Evolutionary conservation across 2,888 invertebrate species (phyloP).

Genomic region (Aelia acuminata): DNA sequence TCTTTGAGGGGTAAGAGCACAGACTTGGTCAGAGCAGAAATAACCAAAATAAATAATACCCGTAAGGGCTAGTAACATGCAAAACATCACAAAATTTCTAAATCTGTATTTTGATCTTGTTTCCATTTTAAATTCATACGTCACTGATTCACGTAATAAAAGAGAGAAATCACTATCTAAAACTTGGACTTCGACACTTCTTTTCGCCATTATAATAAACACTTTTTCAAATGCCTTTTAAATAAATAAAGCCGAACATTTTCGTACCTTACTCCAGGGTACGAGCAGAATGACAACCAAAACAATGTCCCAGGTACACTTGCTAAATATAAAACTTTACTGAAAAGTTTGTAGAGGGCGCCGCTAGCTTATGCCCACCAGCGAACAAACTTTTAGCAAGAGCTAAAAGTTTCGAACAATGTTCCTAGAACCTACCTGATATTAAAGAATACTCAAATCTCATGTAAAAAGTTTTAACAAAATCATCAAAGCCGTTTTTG

Average conservation of each 20-base stretch:
- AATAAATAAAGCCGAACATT: conserved; percentile 36
- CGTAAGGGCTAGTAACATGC: conserved; percentile 85
- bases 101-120: conserved; percentile 78
- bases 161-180: conserved; percentile 84
- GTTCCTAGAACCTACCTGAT: no score
- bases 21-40: conserved; percentile 89
- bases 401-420: not conserved
- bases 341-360: conserved; percentile 37
- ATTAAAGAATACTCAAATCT: no score
- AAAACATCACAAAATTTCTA: conserved; percentile 85
- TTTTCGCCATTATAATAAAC: conserved; percentile 69
- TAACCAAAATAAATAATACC: conserved; percentile 92
- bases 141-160: conserved; percentile 80
- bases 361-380: not conserved
- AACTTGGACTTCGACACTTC: conserved; percentile 87
- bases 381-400: not conserved
- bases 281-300: not conserved
- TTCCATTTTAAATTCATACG: conserved; percentile 89
- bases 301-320: not conserved
- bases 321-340: not conserved
- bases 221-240: conserved; percentile 41
- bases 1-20: conserved; percentile 68
- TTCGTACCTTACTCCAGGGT: not conserved
- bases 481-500: no score
- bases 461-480: no score